A percentile compares a stretch with the other conserved stretches of the same genome.
Conservation (phyloP, 2,113 vertebrate species). For the Stigmatopora nigra region DNA sequence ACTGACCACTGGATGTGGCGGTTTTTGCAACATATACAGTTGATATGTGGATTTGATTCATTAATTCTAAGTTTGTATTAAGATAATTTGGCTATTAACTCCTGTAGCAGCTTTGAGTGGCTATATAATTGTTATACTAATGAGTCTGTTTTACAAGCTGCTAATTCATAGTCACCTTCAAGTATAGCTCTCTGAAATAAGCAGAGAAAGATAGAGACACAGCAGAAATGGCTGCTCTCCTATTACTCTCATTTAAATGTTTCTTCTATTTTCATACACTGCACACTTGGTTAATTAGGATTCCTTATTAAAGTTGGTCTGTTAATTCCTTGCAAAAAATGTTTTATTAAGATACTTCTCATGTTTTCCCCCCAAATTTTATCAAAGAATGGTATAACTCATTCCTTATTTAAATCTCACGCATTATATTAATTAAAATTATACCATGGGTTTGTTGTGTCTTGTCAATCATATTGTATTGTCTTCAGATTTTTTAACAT, state of each 20-base stretch:
- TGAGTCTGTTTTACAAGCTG: constrained; percentile 59
- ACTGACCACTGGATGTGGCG: constrained; percentile 11
- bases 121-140: constrained; percentile 63
- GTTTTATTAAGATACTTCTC: constrained; percentile 11
- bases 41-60: constrained; percentile 14
- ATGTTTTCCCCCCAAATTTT: constrained; percentile 5
- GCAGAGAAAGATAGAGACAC: constrained; percentile 10
- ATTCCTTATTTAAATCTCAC: neutral
- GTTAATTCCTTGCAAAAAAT: constrained; percentile 32
- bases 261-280: constrained; percentile 52
- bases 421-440: neutral
- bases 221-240: constrained; percentile 1
- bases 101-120: constrained; percentile 49
- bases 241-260: constrained; percentile 42
- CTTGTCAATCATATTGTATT: neutral
- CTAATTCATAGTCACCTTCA: constrained; percentile 66
- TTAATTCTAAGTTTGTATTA: constrained; percentile 48
- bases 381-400: constrained; percentile 5
- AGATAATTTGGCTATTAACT: constrained; percentile 64
- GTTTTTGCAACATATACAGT: neutral
- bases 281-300: constrained; percentile 38
- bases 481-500: neutral
- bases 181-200: constrained; percentile 29
- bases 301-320: constrained; percentile 33
- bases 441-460: neutral